A percentile compares a stretch with the other conserved stretches of the same genome.
Evolutionary conservation across 2,113 vertebrate species (phyloP).

Genomic region (Proterorhinus semilunaris): DNA sequence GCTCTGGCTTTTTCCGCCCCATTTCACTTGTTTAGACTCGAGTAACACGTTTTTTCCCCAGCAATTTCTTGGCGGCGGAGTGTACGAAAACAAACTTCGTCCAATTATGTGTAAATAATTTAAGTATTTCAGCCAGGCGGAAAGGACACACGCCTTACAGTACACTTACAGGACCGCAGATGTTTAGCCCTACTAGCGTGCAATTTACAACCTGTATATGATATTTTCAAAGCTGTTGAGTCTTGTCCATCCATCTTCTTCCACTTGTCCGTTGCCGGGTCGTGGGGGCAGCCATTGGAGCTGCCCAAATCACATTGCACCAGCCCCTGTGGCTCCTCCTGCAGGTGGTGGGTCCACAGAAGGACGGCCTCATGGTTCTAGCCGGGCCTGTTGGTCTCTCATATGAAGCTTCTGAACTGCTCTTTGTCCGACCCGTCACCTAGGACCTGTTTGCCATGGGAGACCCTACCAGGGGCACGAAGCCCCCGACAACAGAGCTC

Average conservation of each 20-base stretch:
- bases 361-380: too few relatives aligned
- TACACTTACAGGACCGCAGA: slow-evolving; percentile 1
- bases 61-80: neutral
- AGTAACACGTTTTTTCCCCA: neutral
- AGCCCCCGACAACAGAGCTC: too few relatives aligned
- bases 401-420: too few relatives aligned
- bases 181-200: slow-evolving; percentile 17
- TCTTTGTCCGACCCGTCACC: too few relatives aligned
- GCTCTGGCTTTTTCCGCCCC: neutral
- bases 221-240: slow-evolving; percentile 23
- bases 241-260: slow-evolving; percentile 16
- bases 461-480: too few relatives aligned
- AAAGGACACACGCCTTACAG: slow-evolving; percentile 7
- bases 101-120: slow-evolving; percentile 17
- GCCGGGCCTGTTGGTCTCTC: too few relatives aligned
- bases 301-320: too few relatives aligned
- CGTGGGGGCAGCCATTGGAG: too few relatives aligned
- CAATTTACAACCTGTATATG: slow-evolving; percentile 22
- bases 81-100: slow-evolving; percentile 14
- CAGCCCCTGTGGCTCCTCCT: too few relatives aligned
- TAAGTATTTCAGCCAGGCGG: slow-evolving; percentile 19
- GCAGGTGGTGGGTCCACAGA: too few relatives aligned
- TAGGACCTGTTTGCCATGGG: too few relatives aligned
- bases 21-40: neutral
- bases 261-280: too few relatives aligned